phyloP scores from a whole-genome alignment of 1,140 invertebrate species.

The Drosophila elegans region DNA sequence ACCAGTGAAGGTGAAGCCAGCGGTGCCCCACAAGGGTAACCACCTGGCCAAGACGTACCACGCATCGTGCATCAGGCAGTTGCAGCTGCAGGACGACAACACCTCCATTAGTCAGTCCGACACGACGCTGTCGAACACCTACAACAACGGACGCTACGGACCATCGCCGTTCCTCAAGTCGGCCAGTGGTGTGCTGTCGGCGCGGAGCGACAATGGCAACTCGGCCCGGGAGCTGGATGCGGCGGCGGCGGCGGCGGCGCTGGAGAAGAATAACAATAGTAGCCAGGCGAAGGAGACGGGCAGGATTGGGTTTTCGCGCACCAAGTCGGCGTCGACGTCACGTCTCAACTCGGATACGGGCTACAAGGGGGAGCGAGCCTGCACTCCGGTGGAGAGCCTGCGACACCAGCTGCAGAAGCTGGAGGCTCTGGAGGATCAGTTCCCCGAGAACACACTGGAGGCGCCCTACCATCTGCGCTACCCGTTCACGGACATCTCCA shows the following conservation, averaged over 20 bases:
- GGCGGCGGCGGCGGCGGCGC: neutral
- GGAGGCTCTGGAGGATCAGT: slow-evolving; percentile 92
- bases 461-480: slow-evolving; percentile 91
- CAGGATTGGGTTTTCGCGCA: slow-evolving; percentile 87
- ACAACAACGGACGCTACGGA: slow-evolving; percentile 64
- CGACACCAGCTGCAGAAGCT: slow-evolving; percentile 91
- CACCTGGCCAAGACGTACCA: slow-evolving; percentile 63
- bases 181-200: neutral
- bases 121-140: slow-evolving; percentile 82
- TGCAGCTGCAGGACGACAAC: slow-evolving; percentile 77
- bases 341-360: slow-evolving; percentile 85
- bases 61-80: slow-evolving; percentile 74
- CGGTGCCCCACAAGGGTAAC: slow-evolving; percentile 68
- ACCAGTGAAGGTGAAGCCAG: slow-evolving; percentile 63
- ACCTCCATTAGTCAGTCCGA: slow-evolving; percentile 83
- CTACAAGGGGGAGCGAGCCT: slow-evolving; percentile 83
- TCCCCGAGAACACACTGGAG: slow-evolving; percentile 88
- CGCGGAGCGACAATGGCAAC: slow-evolving; percentile 76
- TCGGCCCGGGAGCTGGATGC: slow-evolving; percentile 59
- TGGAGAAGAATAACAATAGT: slow-evolving; percentile 72
- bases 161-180: slow-evolving; percentile 24
- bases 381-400: slow-evolving; percentile 91
- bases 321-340: slow-evolving; percentile 88
- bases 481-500: slow-evolving; percentile 89
- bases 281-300: slow-evolving; percentile 54